Percentiles rank a stretch among this genome's conserved stretches.
These are phyloP conservation scores for Myocastor coypus DNA, from an alignment of 2,113 vertebrate species.

Conservation along the genomic window DNA sequence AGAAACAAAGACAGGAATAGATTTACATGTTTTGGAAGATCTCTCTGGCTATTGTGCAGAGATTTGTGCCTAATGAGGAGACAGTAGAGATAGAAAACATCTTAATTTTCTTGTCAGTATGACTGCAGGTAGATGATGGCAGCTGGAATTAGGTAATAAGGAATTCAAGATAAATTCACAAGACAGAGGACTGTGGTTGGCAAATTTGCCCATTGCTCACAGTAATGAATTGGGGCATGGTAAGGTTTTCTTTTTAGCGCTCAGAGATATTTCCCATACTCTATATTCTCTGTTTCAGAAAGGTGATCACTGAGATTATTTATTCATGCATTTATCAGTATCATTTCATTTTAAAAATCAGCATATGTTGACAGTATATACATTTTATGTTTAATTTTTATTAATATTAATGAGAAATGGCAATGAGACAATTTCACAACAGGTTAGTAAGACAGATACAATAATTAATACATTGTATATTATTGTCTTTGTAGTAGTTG, in stretches of 20 bases:
- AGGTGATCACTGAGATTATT: neutral
- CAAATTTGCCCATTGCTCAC: neutral
- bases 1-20: neutral
- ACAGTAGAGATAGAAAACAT: neutral
- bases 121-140: neutral
- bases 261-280: neutral
- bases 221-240: neutral
- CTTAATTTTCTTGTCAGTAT: neutral
- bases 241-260: neutral
- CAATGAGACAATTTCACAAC: no score
- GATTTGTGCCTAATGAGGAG: neutral
- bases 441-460: no score
- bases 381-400: neutral
- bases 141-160: neutral
- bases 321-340: neutral
- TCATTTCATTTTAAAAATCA: neutral
- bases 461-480: no score
- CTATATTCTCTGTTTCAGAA: neutral
- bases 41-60: neutral
- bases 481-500: no score
- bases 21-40: neutral
- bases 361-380: neutral
- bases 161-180: constrained; percentile 32
- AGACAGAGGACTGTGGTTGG: neutral
- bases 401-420: no score